Evolutionary conservation across 2,888 invertebrate genomes (phyloP).

Genomic region (Anarsia innoxiella): DNA sequence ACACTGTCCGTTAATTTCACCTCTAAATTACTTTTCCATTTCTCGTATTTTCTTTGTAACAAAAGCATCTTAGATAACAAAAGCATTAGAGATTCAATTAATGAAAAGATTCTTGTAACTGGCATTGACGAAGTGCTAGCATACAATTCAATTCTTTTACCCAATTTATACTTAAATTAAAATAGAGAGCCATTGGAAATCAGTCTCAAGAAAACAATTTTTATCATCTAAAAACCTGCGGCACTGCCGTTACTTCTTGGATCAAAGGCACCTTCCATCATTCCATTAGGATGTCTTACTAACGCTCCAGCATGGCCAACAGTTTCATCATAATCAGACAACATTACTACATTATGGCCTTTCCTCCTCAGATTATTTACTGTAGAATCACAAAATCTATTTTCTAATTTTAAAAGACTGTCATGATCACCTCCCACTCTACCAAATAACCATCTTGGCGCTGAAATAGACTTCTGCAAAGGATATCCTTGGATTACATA

Average conservation of each 20-base stretch:
- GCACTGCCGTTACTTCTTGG: conserved; percentile 55
- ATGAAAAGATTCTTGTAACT: conserved; percentile 3
- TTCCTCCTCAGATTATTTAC: conserved; percentile 41
- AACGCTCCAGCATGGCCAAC: conserved; percentile 56
- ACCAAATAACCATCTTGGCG: conserved; percentile 59
- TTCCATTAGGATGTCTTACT: conserved; percentile 49
- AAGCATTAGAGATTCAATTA: conserved; percentile 8
- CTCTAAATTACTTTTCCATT: conserved; percentile 13
- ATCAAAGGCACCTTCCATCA: conserved; percentile 59
- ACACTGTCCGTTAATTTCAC: conserved; percentile 34
- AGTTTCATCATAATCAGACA: conserved; percentile 35
- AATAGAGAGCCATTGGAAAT: too few species aligned
- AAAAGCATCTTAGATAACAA: conserved; percentile 9
- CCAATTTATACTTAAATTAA: too few species aligned
- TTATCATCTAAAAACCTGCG: conserved; percentile 41
- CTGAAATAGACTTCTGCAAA: conserved; percentile 43
- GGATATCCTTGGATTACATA: conserved; percentile 49
- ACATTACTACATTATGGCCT: conserved; percentile 42
- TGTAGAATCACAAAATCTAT: conserved; percentile 43
- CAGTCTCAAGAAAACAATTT: conserved; percentile 2
- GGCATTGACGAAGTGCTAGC: conserved; percentile 6
- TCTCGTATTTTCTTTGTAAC: conserved; percentile 8
- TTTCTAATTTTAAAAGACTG: conserved; percentile 40
- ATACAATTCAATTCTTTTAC: background rate
- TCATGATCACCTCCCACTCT: conserved; percentile 27